Percentiles rank a stretch among this genome's conserved stretches.
phyloP scores from a whole-genome alignment of 2,797 vertebrate species.

The Adrianichthys oophorus region DNA sequence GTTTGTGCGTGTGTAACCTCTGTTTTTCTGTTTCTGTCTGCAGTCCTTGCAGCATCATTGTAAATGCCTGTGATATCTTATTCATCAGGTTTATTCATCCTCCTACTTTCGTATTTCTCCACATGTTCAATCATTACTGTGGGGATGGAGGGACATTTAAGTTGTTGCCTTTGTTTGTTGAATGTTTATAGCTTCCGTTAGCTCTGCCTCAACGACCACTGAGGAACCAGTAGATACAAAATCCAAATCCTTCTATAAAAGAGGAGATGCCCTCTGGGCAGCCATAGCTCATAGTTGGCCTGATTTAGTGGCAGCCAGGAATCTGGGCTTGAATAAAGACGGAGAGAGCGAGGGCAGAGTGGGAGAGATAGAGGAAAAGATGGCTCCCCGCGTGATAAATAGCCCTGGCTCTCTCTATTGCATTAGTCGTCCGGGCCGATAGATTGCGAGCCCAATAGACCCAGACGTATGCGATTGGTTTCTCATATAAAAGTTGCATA shows the following conservation, averaged over 20 bases:
- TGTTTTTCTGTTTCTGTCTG: constrained; percentile 27
- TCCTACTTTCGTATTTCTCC: constrained; percentile 52
- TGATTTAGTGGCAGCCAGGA: constrained; percentile 82
- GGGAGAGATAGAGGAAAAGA: constrained; percentile 69
- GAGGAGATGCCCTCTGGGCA: constrained; percentile 78
- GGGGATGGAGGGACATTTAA: constrained; percentile 60
- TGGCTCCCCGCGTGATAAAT: constrained; percentile 83
- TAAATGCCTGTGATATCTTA: constrained; percentile 48
- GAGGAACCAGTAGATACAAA: constrained; percentile 76
- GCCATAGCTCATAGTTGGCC: constrained; percentile 79
- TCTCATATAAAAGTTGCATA: constrained; percentile 87
- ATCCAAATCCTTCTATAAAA: constrained; percentile 79
- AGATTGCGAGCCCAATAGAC: constrained; percentile 84
- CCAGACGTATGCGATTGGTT: constrained; percentile 84
- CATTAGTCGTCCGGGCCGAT: constrained; percentile 83
- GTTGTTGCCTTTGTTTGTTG: constrained; percentile 71
- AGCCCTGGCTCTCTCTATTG: constrained; percentile 80
- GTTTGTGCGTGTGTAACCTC: constrained; percentile 15
- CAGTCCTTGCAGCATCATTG: constrained; percentile 37
- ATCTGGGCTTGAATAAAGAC: constrained; percentile 78
- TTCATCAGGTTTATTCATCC: constrained; percentile 60
- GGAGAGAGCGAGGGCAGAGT: constrained; percentile 71
- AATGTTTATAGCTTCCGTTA: constrained; percentile 77
- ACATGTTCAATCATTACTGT: constrained; percentile 59
- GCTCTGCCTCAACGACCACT: constrained; percentile 71